A percentile compares a stretch with the other conserved stretches of the same genome.
Conservation (phyloP, 2,113 vertebrate species). For the Perca schrenkii region DNA sequence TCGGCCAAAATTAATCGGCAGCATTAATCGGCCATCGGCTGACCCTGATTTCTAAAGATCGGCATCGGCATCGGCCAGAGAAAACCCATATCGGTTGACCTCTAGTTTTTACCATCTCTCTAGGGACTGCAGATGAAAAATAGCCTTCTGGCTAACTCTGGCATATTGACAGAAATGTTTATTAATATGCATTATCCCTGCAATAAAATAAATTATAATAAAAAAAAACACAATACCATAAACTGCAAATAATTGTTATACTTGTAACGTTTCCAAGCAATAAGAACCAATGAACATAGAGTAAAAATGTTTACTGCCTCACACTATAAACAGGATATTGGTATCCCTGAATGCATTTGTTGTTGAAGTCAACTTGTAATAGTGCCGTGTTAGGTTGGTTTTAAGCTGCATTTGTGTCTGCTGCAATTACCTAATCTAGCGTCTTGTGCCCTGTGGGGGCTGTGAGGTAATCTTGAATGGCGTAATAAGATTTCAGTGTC, state of each 20-base stretch:
- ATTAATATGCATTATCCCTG: too few relatives aligned
- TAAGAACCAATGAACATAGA: not conserved
- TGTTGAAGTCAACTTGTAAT: constrained; percentile 18
- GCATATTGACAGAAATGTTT: too few relatives aligned
- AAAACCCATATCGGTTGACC: too few relatives aligned
- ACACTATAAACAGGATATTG: not conserved
- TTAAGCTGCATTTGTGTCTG: constrained; percentile 79
- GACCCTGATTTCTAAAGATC: too few relatives aligned
- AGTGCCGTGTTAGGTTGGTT: constrained; percentile 34
- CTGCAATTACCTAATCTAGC: constrained; percentile 81
- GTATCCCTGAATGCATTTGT: not conserved
- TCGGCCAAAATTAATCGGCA: too few relatives aligned
- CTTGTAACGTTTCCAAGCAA: not conserved
- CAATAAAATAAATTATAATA: too few relatives aligned
- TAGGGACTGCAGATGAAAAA: too few relatives aligned
- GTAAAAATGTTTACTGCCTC: not conserved
- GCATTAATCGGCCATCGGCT: too few relatives aligned
- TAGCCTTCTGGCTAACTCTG: too few relatives aligned
- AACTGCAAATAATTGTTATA: not conserved
- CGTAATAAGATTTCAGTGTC: constrained; percentile 79
- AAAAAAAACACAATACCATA: not conserved
- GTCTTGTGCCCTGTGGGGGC: constrained; percentile 64
- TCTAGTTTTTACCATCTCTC: too few relatives aligned
- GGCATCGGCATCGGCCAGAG: too few relatives aligned
- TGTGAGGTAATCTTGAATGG: constrained; percentile 80